phyloP scores from a whole-genome alignment of 2,888 invertebrate species.

The Platycnemis pennipes region DNA sequence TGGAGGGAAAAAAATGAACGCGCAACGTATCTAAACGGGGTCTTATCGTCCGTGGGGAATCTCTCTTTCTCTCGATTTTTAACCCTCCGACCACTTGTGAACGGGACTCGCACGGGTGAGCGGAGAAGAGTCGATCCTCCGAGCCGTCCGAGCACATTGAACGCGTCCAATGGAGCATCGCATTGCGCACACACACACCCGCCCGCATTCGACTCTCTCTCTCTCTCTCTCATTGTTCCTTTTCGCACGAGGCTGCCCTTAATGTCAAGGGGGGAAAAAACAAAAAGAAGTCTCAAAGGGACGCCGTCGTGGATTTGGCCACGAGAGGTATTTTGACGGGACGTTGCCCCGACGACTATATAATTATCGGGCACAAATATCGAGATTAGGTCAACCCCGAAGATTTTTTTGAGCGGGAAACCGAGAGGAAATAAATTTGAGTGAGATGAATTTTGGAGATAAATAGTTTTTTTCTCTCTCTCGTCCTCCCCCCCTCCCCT shows the following conservation, averaged over 20 bases:
- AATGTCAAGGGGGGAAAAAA: neutral
- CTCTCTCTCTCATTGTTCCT: neutral
- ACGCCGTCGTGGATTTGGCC: neutral
- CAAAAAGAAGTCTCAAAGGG: neutral
- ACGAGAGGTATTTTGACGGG: conserved; percentile 20
- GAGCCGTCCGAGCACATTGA: neutral
- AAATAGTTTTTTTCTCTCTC: neutral
- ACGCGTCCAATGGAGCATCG: neutral
- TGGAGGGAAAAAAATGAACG: neutral
- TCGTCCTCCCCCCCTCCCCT: neutral
- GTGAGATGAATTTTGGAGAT: conserved; percentile 26
- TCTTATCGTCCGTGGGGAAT: neutral
- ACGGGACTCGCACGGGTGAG: neutral
- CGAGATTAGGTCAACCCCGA: conserved; percentile 27
- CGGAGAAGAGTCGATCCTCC: neutral
- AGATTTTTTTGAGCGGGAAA: neutral
- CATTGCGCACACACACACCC: neutral
- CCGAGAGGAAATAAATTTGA: neutral
- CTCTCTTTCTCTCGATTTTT: neutral
- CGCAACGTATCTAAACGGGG: neutral
- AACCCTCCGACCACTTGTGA: neutral
- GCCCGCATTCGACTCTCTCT: neutral
- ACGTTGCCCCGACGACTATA: conserved; percentile 23
- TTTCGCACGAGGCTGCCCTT: neutral
- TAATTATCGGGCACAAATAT: conserved; percentile 32